A percentile compares a stretch with the other conserved stretches of the same genome.
Conservation (phyloP, 1,140 invertebrate species). For the Panagrolaimus sp. region DNA sequence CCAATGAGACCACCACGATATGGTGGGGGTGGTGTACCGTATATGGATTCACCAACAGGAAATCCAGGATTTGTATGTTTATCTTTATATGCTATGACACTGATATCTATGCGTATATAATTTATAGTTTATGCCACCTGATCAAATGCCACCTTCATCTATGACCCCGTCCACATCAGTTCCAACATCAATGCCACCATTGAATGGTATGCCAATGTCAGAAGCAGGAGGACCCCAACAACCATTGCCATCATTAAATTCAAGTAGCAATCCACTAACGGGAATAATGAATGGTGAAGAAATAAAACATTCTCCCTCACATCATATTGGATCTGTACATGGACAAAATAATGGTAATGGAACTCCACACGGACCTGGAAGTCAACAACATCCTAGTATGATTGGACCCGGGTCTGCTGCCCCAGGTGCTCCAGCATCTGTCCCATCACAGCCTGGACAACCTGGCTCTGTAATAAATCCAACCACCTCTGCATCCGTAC, state of each 20-base stretch:
- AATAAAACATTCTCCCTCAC: not conserved
- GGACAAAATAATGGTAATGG: constrained; percentile 3
- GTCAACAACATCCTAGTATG: not conserved
- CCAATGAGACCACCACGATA: constrained; percentile 13
- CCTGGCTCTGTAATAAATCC: not conserved
- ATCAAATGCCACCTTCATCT: not conserved
- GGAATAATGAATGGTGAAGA: constrained; percentile 3
- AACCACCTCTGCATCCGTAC: not conserved
- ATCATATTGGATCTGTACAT: not conserved
- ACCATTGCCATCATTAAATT: not conserved
- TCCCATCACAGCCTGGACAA: not conserved
- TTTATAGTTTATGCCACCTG: not conserved
- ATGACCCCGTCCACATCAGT: constrained; percentile 7
- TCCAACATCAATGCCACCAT: not conserved
- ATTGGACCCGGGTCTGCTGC: not conserved
- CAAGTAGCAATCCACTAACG: not conserved
- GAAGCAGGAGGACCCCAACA: not conserved
- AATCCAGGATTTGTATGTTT: not conserved
- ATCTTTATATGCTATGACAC: no score
- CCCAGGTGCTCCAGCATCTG: not conserved
- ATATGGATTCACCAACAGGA: constrained; percentile 1
- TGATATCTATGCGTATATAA: no score
- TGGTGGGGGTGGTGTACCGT: not conserved
- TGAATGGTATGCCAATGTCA: not conserved
- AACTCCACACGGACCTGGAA: not conserved